A percentile compares a stretch with the other conserved stretches of the same genome.
Evolutionary conservation across 2,113 vertebrate genomes (phyloP).

Genomic region (Salvelinus sp.): DNA sequence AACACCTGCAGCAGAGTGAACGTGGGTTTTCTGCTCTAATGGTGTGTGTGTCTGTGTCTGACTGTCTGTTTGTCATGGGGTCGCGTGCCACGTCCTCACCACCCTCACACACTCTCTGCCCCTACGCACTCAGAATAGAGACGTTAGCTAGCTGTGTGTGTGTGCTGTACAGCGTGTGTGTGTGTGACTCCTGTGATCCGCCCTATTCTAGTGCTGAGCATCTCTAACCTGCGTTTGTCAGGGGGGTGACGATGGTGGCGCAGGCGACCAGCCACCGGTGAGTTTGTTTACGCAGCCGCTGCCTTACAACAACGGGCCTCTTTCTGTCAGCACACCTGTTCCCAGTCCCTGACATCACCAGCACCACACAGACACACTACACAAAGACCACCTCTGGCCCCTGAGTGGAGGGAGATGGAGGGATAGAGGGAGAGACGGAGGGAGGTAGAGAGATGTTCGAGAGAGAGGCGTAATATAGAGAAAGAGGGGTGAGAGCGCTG

Average conservation of each 20-base stretch:
- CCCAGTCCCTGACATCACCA: constrained; percentile 69
- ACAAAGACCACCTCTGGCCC: constrained; percentile 80
- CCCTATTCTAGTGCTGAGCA: not conserved
- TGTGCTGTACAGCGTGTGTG: not conserved
- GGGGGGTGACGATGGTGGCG: constrained; percentile 6
- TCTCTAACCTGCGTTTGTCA: constrained; percentile 4
- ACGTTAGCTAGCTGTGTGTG: constrained; percentile 26
- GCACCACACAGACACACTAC: constrained; percentile 55
- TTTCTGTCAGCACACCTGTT: constrained; percentile 77
- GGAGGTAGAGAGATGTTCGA: constrained; percentile 24
- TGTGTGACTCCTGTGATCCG: not conserved
- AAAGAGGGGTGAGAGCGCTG: constrained; percentile 35
- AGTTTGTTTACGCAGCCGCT: constrained; percentile 67
- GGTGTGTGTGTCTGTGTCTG: constrained; percentile 13
- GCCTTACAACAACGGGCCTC: constrained; percentile 70
- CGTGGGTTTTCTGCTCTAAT: constrained; percentile 48
- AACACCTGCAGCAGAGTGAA: constrained; percentile 66
- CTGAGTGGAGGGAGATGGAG: constrained; percentile 4
- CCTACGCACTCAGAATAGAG: constrained; percentile 45
- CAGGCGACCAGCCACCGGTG: constrained; percentile 51
- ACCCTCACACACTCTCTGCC: constrained; percentile 49
- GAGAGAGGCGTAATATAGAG: constrained; percentile 33
- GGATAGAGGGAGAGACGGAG: not conserved
- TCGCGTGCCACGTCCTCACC: constrained; percentile 30
- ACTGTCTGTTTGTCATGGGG: constrained; percentile 43